Percentiles rank a stretch among this genome's conserved stretches.
These are phyloP conservation scores for Lagorchestes hirsutus DNA, from an alignment of 2,797 vertebrate species.

Conservation along the genomic window DNA sequence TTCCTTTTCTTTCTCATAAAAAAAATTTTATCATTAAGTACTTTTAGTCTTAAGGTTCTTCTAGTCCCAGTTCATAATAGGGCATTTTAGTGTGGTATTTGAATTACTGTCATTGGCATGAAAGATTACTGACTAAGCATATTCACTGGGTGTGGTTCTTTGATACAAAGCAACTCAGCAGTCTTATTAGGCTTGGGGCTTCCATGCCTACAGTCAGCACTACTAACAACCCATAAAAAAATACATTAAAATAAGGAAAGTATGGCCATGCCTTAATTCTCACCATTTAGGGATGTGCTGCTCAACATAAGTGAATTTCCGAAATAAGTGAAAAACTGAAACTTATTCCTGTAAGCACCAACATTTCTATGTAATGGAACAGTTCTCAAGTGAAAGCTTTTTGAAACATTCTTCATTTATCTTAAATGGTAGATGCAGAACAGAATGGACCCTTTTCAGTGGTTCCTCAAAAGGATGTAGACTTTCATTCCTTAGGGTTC, in stretches of 20 bases:
- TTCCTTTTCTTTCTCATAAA: background rate
- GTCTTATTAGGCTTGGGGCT: background rate
- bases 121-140: background rate
- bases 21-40: background rate
- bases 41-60: background rate
- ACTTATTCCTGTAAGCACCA: background rate
- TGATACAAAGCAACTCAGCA: background rate
- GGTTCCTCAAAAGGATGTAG: background rate
- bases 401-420: background rate
- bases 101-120: background rate
- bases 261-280: background rate
- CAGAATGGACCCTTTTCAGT: background rate
- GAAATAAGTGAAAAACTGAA: background rate
- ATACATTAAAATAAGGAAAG: background rate
- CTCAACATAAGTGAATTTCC: background rate
- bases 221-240: background rate
- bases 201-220: background rate
- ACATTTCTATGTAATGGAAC: background rate
- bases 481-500: background rate
- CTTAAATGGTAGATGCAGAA: background rate
- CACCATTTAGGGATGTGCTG: background rate
- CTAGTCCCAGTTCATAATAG: background rate
- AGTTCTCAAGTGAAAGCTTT: background rate
- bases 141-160: background rate
- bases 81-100: background rate